These are phyloP conservation scores for Aradus depressus DNA, from an alignment of 2,888 invertebrate species.

Conservation along the genomic window DNA sequence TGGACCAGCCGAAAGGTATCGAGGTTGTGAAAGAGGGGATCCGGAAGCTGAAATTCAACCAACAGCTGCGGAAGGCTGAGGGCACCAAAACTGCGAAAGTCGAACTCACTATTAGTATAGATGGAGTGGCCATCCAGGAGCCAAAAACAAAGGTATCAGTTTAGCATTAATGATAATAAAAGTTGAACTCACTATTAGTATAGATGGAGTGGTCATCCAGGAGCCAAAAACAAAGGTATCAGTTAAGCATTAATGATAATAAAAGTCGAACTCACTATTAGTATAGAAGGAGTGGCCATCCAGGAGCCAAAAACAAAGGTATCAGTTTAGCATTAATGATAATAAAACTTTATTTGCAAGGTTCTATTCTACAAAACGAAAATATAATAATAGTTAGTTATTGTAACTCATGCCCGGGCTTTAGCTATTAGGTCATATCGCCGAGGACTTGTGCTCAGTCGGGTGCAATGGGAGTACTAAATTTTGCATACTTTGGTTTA, in stretches of 20 bases:
- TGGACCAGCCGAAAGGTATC: slow-evolving; percentile 93
- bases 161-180: too few species aligned
- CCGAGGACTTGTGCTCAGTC: too few species aligned
- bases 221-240: slow-evolving; percentile 49
- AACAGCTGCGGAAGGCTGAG: slow-evolving; percentile 81
- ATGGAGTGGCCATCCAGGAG: slow-evolving; percentile 85
- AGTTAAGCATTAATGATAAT: too few species aligned
- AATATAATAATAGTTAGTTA: too few species aligned
- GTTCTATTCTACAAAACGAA: too few species aligned
- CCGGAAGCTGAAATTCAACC: slow-evolving; percentile 85
- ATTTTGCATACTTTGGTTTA: too few species aligned
- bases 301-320: slow-evolving; percentile 53
- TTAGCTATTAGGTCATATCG: too few species aligned
- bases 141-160: slow-evolving; percentile 46
- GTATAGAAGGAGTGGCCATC: slow-evolving; percentile 91
- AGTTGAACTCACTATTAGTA: slow-evolving; percentile 91
- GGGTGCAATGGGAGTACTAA: too few species aligned
- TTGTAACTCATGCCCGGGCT: too few species aligned
- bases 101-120: slow-evolving; percentile 93
- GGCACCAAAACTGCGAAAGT: slow-evolving; percentile 84
- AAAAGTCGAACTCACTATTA: slow-evolving; percentile 91
- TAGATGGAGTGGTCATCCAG: slow-evolving; percentile 90
- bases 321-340: too few species aligned
- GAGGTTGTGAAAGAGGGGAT: slow-evolving; percentile 97
- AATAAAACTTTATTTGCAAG: too few species aligned